A percentile compares a stretch with the other conserved stretches of the same genome.
Evolutionary conservation across 2,888 invertebrate genomes (phyloP).

Genomic region (Lutraria lutraria): DNA sequence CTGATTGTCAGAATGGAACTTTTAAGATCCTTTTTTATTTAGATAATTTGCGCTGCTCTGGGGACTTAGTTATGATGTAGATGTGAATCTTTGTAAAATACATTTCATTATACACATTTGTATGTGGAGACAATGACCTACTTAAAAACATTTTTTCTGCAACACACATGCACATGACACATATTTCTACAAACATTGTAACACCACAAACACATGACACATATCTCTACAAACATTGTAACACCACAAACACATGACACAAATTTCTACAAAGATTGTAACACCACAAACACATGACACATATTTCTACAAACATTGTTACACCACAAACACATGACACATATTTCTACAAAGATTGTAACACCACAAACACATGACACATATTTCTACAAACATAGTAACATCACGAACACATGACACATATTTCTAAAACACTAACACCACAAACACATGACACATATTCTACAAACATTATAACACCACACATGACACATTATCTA

Average conservation of each 20-base stretch:
- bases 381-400: no score
- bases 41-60: conserved; percentile 37
- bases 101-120: neutral
- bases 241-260: neutral
- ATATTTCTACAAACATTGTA: neutral
- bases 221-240: neutral
- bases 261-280: neutral
- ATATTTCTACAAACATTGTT: no score
- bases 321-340: neutral
- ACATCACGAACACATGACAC: no score
- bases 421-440: neutral
- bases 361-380: no score
- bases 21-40: neutral
- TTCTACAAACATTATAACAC: neutral
- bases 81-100: neutral
- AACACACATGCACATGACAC: neutral
- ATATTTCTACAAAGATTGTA: neutral
- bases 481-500: neutral
- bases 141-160: neutral
- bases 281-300: neutral
- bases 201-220: neutral
- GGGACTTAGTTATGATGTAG: conserved; percentile 31
- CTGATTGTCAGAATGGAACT: neutral
- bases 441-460: neutral
- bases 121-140: neutral